phyloP scores from a whole-genome alignment of 2,113 vertebrate species.

The Pygoscelis adeliae region DNA sequence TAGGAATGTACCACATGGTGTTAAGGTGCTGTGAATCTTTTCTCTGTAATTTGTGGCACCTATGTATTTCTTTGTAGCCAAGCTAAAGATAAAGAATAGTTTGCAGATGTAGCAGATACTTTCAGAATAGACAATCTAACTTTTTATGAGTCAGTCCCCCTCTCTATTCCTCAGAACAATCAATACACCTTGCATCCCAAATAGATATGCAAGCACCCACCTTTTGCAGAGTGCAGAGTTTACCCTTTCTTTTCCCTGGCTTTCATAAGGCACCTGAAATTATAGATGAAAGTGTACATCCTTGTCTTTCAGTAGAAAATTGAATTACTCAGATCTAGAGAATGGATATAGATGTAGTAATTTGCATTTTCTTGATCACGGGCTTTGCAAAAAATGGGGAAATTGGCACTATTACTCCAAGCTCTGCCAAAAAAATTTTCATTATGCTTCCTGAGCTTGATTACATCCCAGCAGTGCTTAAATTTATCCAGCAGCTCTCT shows the following conservation, averaged over 20 bases:
- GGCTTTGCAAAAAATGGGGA: not conserved
- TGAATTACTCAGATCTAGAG: not conserved
- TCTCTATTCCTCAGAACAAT: not conserved
- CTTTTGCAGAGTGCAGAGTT: not conserved
- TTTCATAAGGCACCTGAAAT: not conserved
- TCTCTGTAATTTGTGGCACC: conserved; percentile 94
- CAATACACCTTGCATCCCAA: not conserved
- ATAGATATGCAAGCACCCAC: not conserved
- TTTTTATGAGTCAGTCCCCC: not conserved
- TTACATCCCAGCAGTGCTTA: not conserved
- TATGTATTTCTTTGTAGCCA: conserved; percentile 88
- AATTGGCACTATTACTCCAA: not conserved
- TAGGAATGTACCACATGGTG: conserved; percentile 91
- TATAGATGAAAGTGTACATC: not conserved
- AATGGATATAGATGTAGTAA: not conserved
- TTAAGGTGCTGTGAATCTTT: conserved; percentile 91
- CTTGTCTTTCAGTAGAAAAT: not conserved
- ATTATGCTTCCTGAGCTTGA: not conserved
- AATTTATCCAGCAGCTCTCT: not conserved
- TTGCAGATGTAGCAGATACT: not conserved
- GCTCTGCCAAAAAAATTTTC: not conserved
- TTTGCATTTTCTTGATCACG: not conserved
- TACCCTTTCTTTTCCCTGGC: not conserved
- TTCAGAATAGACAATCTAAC: not conserved
- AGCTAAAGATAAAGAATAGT: conserved; percentile 70